These are phyloP conservation scores for Lydus trimaculatus DNA, from an alignment of 2,888 invertebrate genomes.

Conservation along the genomic window DNA sequence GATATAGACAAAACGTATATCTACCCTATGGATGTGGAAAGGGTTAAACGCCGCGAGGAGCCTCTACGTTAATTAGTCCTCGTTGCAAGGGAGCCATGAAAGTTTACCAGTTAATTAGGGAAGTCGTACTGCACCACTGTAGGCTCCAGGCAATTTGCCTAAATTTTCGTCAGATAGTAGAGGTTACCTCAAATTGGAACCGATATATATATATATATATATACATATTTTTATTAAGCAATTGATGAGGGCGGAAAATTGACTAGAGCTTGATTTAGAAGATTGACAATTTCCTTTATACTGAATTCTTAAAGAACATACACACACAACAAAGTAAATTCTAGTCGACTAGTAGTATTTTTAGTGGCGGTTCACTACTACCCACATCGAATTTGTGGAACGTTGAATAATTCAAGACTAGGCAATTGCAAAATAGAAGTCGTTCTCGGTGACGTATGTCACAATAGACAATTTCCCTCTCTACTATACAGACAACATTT, in stretches of 20 bases:
- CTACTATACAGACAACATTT: slow-evolving; percentile 31
- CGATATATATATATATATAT: too few relatives aligned
- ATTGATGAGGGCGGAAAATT: background rate
- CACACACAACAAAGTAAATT: slow-evolving; percentile 1
- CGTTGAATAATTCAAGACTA: slow-evolving; percentile 46
- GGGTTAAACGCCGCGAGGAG: slow-evolving; percentile 49
- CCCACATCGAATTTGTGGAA: slow-evolving; percentile 41
- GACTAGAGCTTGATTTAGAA: background rate
- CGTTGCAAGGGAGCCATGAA: slow-evolving; percentile 60
- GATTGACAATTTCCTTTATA: background rate
- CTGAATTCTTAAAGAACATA: background rate
- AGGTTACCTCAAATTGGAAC: background rate
- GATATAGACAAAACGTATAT: slow-evolving; percentile 31
- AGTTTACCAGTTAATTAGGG: slow-evolving; percentile 64
- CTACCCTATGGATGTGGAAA: slow-evolving; percentile 36
- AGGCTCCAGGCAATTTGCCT: slow-evolving; percentile 53
- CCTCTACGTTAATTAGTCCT: slow-evolving; percentile 60
- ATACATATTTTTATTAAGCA: background rate
- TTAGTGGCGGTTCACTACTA: background rate
- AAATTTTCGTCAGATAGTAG: slow-evolving; percentile 45
- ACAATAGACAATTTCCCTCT: slow-evolving; percentile 39
- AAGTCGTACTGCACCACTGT: slow-evolving; percentile 52
- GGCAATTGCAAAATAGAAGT: slow-evolving; percentile 42
- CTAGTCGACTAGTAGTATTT: background rate
- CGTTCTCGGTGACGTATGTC: slow-evolving; percentile 38